Base-by-base conservation (phyloP, 64 coral and sea anemone species). In the Acropora tenuis region DNA sequence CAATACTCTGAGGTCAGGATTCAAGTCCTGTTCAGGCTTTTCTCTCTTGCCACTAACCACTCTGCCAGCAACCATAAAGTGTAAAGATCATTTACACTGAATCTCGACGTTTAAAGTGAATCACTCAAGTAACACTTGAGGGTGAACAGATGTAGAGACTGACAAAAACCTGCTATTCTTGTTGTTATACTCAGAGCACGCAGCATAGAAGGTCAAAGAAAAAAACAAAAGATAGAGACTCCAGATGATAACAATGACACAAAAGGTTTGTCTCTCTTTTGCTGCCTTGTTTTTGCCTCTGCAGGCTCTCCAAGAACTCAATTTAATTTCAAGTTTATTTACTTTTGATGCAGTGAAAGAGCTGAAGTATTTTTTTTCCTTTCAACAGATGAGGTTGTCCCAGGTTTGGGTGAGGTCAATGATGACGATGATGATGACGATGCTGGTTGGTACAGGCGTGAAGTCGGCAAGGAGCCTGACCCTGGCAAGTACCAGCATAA, bases 381-480 rank as follows among this genome's bases (percentile, higher is more conserved):
- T 30, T 30, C 30, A 30, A 30, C 63, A 85, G 65, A 30, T 47
- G 82, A 85, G 5, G 65, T 85, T 3, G 15, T 44, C 65, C 69
- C 50, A 65, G 60, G 47, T 40, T 46, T 46, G 71, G 76, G 73
- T 87, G 78, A 91, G 17, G 53, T 60, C 48, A 69, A 74, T 78
- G 63, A 81, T 43, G 53, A 8, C 20, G 96, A 95, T 75, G 93
- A 98, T 43, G 53, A 8, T 43, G 96, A 95, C 66, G 93, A 98
- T 95, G 88, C 77, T 53, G 75, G 91, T 69, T 99, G 97, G 97
- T 99, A 96, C 67, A 88, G 92, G 63, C 69, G 91, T 48, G 94
- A 99, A 75, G 94, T 99, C 76, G 97, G 97, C 3, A 91, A 82
- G 42, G 97, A 99, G 61, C 97, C 97, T 6, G 97, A 99, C 71